These are phyloP conservation scores for Crax fasciolata DNA, from an alignment of 2,797 vertebrate genomes.

Conservation along the genomic window DNA sequence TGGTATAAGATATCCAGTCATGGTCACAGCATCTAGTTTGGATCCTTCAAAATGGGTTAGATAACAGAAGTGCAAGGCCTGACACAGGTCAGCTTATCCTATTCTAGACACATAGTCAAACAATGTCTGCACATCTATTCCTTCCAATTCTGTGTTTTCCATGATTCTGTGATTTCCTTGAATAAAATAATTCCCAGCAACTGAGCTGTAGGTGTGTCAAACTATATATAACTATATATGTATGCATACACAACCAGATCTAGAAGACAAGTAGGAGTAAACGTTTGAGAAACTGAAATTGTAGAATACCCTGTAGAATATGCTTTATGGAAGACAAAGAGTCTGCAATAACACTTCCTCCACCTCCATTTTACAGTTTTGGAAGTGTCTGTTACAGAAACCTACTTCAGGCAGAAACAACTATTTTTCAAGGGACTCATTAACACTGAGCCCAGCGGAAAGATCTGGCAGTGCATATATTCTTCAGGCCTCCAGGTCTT, in stretches of 20 bases:
- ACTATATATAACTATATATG: not conserved
- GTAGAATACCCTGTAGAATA: not conserved
- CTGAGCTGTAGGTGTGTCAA: not conserved
- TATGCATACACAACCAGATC: not conserved
- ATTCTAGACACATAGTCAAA: not conserved
- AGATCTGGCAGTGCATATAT: slow-evolving; percentile 10
- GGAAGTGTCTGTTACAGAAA: not conserved
- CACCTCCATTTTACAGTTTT: not conserved
- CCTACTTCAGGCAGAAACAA: not conserved
- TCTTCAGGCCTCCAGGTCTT: slow-evolving; percentile 33
- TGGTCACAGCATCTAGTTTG: not conserved
- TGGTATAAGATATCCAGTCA: not conserved
- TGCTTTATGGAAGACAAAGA: not conserved
- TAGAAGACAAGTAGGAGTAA: not conserved
- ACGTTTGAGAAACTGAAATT: not conserved
- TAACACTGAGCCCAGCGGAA: slow-evolving; percentile 33
- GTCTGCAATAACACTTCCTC: not conserved
- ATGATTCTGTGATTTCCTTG: not conserved
- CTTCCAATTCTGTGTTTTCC: not conserved
- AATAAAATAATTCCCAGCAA: not conserved
- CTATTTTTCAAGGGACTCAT: slow-evolving; percentile 26
- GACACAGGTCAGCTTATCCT: not conserved
- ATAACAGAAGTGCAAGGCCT: not conserved
- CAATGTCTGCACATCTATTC: not conserved
- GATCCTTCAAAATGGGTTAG: not conserved